Evolutionary conservation across 1,140 invertebrate genomes (phyloP).

Genomic region (Apocrypta bakeri): DNA sequence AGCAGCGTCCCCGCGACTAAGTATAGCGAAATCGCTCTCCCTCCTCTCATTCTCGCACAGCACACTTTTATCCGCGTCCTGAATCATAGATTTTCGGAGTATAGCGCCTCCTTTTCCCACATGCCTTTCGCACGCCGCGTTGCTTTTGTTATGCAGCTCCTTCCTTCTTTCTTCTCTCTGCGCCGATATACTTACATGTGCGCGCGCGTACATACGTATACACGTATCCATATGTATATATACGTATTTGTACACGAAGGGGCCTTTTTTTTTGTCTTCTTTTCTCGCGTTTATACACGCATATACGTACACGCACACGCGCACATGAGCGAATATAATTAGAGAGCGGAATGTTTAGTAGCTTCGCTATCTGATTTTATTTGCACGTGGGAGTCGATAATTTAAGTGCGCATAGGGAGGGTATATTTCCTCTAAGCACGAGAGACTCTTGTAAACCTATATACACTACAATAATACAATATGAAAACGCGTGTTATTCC

Average conservation of each 20-base stretch:
- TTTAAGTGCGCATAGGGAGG: too few species aligned
- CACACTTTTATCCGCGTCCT: neutral
- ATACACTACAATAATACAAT: too few species aligned
- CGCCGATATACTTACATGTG: neutral
- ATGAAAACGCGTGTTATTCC: too few species aligned
- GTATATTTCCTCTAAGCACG: too few species aligned
- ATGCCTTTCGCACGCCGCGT: neutral
- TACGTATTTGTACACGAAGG: neutral
- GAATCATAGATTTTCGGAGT: constrained; percentile 2
- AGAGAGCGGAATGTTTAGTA: constrained; percentile 12
- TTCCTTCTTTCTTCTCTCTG: constrained; percentile 3
- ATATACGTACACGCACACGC: neutral
- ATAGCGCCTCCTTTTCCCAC: neutral
- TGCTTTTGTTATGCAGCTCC: neutral
- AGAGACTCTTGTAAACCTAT: too few species aligned
- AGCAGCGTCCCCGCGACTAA: neutral
- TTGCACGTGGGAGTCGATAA: neutral
- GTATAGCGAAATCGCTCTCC: neutral
- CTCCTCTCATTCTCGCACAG: neutral
- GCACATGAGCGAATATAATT: constrained; percentile 9
- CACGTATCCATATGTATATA: neutral
- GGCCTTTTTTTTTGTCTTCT: neutral
- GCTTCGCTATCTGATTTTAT: neutral
- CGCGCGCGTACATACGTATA: neutral
- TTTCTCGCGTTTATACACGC: neutral